Evolutionary conservation across 2,797 vertebrate genomes (phyloP).

Genomic region (Aldrovandia affinis): DNA sequence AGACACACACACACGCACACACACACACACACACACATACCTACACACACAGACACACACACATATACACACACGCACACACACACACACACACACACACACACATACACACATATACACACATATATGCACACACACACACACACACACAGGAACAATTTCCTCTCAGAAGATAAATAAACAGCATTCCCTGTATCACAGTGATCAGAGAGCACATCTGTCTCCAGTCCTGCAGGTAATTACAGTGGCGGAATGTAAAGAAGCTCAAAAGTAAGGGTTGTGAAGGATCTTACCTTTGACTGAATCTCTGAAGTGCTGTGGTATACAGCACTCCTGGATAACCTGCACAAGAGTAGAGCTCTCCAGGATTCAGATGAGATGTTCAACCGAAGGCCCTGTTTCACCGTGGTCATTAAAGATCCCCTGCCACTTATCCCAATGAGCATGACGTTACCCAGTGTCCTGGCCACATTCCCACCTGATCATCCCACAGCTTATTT

Average conservation of each 20-base stretch:
- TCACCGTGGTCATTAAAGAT: not conserved
- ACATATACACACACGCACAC: conserved; percentile 3
- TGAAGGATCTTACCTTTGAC: conserved; percentile 22
- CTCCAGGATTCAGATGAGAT: not conserved
- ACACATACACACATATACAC: not conserved
- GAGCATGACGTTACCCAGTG: too few relatives aligned
- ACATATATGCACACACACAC: not conserved
- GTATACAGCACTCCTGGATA: not conserved
- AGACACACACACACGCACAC: not conserved
- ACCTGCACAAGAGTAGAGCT: not conserved
- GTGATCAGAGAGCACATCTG: conserved; percentile 19
- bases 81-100: conserved; percentile 9
- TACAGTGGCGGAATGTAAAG: conserved; percentile 18
- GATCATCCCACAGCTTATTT: not conserved
- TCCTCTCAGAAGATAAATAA: conserved; percentile 11
- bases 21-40: not conserved
- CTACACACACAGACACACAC: not conserved
- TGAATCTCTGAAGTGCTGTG: conserved; percentile 3
- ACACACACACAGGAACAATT: conserved; percentile 1
- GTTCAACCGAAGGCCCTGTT: not conserved
- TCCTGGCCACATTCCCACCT: not conserved
- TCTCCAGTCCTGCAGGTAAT: conserved; percentile 12
- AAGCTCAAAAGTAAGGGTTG: conserved; percentile 4
- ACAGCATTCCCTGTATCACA: conserved; percentile 14
- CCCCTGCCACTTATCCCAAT: too few relatives aligned